A percentile compares a stretch with the other conserved stretches of the same genome.
Evolutionary conservation across 1,140 invertebrate species (phyloP).

Genomic region (Bombus pyrosoma): DNA sequence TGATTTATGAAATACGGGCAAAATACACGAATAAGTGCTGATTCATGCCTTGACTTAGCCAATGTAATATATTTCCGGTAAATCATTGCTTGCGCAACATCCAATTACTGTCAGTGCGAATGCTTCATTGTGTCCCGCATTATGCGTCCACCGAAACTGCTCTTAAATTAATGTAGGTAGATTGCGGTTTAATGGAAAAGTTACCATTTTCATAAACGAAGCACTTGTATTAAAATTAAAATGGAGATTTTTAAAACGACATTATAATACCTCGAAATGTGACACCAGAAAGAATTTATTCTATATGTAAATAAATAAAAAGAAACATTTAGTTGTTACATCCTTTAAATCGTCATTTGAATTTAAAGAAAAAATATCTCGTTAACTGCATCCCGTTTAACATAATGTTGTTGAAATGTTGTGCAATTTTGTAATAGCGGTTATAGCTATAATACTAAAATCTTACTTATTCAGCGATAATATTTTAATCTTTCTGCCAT

Average conservation of each 20-base stretch:
- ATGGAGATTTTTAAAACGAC: no score
- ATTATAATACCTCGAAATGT: no score
- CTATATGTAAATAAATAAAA: neutral
- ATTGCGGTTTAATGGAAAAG: neutral
- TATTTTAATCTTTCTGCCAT: no score
- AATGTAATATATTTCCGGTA: neutral
- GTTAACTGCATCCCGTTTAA: no score
- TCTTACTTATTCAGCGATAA: no score
- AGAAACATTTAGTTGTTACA: no score
- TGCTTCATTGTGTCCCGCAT: neutral
- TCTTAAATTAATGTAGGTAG: neutral
- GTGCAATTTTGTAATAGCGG: no score
- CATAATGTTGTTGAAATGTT: no score
- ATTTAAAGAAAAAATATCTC: no score
- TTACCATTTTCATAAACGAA: neutral
- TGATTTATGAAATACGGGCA: neutral
- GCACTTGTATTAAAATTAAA: neutral
- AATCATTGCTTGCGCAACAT: neutral
- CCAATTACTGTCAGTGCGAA: neutral
- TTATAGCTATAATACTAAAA: no score
- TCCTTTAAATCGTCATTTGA: no score
- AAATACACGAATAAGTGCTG: slow-evolving; percentile 1
- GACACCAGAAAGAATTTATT: no score
- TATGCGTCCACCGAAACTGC: neutral
- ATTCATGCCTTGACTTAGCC: slow-evolving; percentile 13